Percentiles rank a stretch among this genome's conserved stretches.
phyloP scores from a whole-genome alignment of 2,888 invertebrate genomes.

The Apomyelois bistriatella region DNA sequence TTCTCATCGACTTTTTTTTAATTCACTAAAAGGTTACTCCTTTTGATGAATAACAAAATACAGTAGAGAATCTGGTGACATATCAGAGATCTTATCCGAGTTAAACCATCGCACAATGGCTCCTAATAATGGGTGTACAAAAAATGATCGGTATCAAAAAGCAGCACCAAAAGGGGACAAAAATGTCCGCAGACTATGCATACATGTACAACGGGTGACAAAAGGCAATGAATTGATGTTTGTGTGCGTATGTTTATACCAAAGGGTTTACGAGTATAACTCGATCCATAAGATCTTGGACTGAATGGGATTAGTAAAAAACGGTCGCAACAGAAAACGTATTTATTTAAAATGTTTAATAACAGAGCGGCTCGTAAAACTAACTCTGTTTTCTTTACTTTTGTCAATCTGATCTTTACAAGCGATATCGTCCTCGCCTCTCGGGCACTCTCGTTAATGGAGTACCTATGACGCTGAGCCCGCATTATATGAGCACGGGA shows the following conservation, averaged over 20 bases:
- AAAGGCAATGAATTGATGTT: conserved; percentile 50
- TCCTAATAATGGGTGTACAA: conserved; percentile 70
- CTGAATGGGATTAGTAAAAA: conserved; percentile 65
- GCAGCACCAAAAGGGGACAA: conserved; percentile 65
- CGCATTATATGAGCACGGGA: conserved; percentile 72
- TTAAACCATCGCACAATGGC: conserved; percentile 73
- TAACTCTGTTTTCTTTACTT: conserved; percentile 63
- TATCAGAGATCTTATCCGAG: conserved; percentile 74
- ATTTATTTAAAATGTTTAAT: conserved; percentile 76
- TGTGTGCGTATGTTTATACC: conserved; percentile 52
- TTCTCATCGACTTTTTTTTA: conserved; percentile 37
- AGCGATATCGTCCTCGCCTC: conserved; percentile 67
- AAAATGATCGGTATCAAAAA: conserved; percentile 77
- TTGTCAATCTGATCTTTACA: conserved; percentile 74
- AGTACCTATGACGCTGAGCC: conserved; percentile 72
- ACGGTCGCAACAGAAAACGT: conserved; percentile 50
- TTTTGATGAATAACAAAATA: conserved; percentile 60
- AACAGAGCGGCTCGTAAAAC: conserved; percentile 72
- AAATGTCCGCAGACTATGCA: conserved; percentile 63
- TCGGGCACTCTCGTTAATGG: conserved; percentile 75
- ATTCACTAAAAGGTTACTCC: conserved; percentile 62
- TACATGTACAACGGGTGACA: conserved; percentile 52
- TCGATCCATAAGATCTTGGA: conserved; percentile 54
- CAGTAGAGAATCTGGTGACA: conserved; percentile 68
- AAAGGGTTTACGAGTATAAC: conserved; percentile 67